Base-by-base conservation (phyloP, 1,140 invertebrate genomes). In the Saccostrea cuccullata region DNA sequence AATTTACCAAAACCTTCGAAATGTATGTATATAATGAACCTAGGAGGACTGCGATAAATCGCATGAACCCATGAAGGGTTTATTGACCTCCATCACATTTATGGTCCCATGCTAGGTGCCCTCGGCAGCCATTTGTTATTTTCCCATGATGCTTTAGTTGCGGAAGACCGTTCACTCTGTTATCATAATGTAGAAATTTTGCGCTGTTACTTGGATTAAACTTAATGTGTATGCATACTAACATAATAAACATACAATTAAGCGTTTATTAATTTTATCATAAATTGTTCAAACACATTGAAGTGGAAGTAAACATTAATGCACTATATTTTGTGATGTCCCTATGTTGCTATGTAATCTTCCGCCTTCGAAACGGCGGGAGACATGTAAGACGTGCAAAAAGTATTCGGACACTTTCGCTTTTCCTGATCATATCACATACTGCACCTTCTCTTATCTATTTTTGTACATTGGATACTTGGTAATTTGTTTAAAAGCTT, bases 121-220 rank as follows among this genome's bases (percentile, higher is more conserved):
- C 84, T 87, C 86, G 83, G 89, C 89, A 82, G 86, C 86, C 86
- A 89, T 87, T 87, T 73, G 84, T 89, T 87, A 82, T 87, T 84
- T 84, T 85, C 84, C 89, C 89, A 85, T 58, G 55, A 89, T 85
- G 86, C 84, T 82, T 67, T 64, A 17, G 26, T 26, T 26, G 58
- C 30, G 60, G 84, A 60, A 85, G 58, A 60, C n/a, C 60, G 58
- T 56, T 64, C 36, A 8, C n/a, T 6, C n/a, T 55, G 17, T 20
- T 23, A 55, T 84, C 36, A 84, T n/a, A 55, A 55, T 56, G 47
- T 55, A 55, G 20, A 20, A 84, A 82, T 23, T 64, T 5, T 64
- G 58, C n/a, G 4, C 3, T 64, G 15, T 64, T 64, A n/a, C n/a
- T 1, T 64, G 17, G 17, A 64, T 20, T 64, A 20, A 20, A 20